Evolutionary conservation across 2,113 vertebrate species (phyloP), one percentile per base, ranked within the genome.

Genomic region (Pelodiscus sinensis): DNA sequence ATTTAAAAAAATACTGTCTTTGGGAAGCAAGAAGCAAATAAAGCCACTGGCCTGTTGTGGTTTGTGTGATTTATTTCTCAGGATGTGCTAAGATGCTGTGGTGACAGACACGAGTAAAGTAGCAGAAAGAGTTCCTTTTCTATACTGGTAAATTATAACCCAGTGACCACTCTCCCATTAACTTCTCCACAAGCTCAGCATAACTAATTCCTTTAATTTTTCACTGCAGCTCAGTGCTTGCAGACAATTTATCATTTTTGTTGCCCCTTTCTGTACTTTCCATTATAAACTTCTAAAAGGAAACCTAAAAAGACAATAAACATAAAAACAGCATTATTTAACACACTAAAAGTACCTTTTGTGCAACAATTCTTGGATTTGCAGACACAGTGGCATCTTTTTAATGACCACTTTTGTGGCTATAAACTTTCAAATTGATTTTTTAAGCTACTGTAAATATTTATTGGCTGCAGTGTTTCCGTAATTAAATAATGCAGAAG

Each of bases 121-220:
- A 71, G 19, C 65, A 35, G 9, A 79, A 29, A 52, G 2, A 29
- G 5, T 27, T 84, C 8, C 0, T 75, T 82, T 83, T 16, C 2
- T 8, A 25, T 81, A 7, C 9, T 85, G 77, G 1, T 22, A 21
- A 54, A 35, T 71, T 57, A 82, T 56, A 38, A 87, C 79, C 3
- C 1, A 44, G 24, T 27, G 3, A 22, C 3, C 29, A 6, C 38
- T 35, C 1, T 1, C 44, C 75, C 27, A 18, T 77, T 71, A 2
- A 2, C 13, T 35, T 21, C 77, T n/a, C 56, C 31, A 29, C 1
- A 4, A 24, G 4, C 2, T 21, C 10, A 82, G 3, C 0, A 2
- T 11, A 38, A 21, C 8, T 79, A 79, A 1, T 62, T 25, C 1
- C 21, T 89, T 81, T 21, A 5, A 6, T 82, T 31, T 31, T 81